These are phyloP conservation scores for Tetramorium parvispinum DNA, from an alignment of 1,140 invertebrate species.

Conservation along the genomic window DNA sequence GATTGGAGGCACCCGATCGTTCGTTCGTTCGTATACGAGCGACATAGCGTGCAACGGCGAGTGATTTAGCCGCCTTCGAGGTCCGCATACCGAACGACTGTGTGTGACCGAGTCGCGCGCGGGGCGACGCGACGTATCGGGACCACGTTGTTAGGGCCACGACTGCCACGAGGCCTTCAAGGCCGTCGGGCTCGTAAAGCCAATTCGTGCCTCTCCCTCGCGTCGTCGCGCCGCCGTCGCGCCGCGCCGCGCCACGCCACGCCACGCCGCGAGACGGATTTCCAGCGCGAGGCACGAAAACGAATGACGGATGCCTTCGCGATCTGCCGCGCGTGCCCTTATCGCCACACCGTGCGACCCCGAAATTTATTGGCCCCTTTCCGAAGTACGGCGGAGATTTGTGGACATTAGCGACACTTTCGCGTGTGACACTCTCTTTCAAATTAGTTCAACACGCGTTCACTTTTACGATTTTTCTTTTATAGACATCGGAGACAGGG, in stretches of 20 bases:
- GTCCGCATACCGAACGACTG: constrained; percentile 75
- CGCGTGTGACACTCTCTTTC: not conserved
- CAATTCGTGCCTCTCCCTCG: constrained; percentile 72
- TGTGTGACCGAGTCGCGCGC: constrained; percentile 71
- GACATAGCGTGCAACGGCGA: constrained; percentile 65
- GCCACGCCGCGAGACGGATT: constrained; percentile 57
- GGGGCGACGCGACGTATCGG: constrained; percentile 67
- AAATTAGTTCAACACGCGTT: not conserved
- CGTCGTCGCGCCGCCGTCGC: constrained; percentile 50
- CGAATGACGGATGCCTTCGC: constrained; percentile 27
- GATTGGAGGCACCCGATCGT: not conserved
- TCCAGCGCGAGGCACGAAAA: constrained; percentile 58
- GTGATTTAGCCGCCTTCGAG: constrained; percentile 76
- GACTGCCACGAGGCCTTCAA: constrained; percentile 72
- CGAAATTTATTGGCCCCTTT: constrained; percentile 38
- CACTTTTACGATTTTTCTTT: not conserved
- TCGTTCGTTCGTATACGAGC: constrained; percentile 63
- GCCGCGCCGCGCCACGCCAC: constrained; percentile 42
- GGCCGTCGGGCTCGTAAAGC: constrained; percentile 75
- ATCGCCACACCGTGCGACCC: not conserved
- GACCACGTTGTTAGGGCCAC: constrained; percentile 73
- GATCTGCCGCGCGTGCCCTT: constrained; percentile 33
- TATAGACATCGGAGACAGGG: not conserved
- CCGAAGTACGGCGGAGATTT: not conserved
- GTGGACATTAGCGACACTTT: not conserved